Percentiles rank a stretch among this genome's conserved stretches.
phyloP scores from a whole-genome alignment of 1,140 invertebrate genomes.

The Sipha flava region DNA sequence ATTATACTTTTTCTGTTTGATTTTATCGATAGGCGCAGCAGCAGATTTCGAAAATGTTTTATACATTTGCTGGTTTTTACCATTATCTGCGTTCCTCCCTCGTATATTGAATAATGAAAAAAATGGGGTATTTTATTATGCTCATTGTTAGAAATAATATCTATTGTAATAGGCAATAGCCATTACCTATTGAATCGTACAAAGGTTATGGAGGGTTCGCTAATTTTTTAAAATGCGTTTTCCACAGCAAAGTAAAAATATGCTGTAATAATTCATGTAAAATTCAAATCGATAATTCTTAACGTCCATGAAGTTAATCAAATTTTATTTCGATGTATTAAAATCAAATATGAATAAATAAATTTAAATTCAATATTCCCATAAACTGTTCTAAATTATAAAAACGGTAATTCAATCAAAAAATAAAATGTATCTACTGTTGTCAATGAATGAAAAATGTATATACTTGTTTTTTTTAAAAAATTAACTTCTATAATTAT shows the following conservation, averaged over 20 bases:
- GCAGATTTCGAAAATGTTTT: not conserved
- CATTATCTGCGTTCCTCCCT: not conserved
- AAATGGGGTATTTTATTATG: conserved; percentile 9
- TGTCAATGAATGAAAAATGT: too few relatives aligned
- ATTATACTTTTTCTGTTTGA: not conserved
- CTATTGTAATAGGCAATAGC: conserved; percentile 1
- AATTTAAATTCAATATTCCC: too few relatives aligned
- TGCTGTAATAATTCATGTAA: too few relatives aligned
- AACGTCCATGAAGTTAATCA: too few relatives aligned
- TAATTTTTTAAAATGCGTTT: conserved; percentile 6
- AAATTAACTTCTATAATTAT: too few relatives aligned
- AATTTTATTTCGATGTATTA: too few relatives aligned
- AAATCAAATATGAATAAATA: too few relatives aligned
- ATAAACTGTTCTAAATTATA: too few relatives aligned
- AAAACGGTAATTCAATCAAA: too few relatives aligned
- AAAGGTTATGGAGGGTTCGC: not conserved
- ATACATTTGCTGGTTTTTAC: not conserved
- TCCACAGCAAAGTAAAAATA: not conserved
- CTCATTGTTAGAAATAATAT: not conserved
- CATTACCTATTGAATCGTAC: not conserved
- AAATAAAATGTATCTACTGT: too few relatives aligned
- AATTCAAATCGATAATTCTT: not conserved
- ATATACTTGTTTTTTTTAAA: too few relatives aligned
- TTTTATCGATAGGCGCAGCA: not conserved
- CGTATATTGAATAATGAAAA: not conserved